A percentile compares a stretch with the other conserved stretches of the same genome.
Evolutionary conservation across 1,140 invertebrate species (phyloP).

Genomic region (Lerema accius): DNA sequence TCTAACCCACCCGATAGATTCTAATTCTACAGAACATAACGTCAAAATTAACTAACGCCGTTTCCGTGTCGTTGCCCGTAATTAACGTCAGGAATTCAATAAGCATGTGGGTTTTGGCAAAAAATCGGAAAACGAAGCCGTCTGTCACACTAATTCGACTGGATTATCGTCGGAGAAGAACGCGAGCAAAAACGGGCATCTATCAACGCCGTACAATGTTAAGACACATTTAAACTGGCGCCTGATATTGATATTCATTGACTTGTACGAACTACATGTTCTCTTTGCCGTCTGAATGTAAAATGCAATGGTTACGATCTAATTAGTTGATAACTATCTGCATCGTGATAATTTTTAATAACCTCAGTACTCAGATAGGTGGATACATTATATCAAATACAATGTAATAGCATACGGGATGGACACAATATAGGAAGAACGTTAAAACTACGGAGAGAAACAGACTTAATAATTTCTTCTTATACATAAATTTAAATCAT

Average conservation of each 20-base stretch:
- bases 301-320: constrained; percentile 2
- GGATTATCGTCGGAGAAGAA: constrained; percentile 60
- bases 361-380: too few relatives aligned
- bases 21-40: not conserved
- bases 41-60: constrained; percentile 30
- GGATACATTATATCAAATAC: too few relatives aligned
- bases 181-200: constrained; percentile 74
- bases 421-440: too few relatives aligned
- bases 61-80: constrained; percentile 68
- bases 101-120: constrained; percentile 71
- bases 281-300: not conserved
- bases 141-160: constrained; percentile 75
- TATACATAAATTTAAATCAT: not conserved
- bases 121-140: constrained; percentile 71
- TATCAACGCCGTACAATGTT: constrained; percentile 55
- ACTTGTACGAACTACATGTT: not conserved
- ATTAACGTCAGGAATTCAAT: constrained; percentile 65
- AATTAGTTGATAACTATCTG: not conserved
- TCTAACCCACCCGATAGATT: constrained; percentile 1
- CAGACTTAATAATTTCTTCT: too few relatives aligned
- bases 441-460: too few relatives aligned
- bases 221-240: constrained; percentile 51
- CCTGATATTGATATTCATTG: constrained; percentile 14
- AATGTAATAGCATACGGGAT: too few relatives aligned
- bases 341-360: too few relatives aligned